A percentile compares a stretch with the other conserved stretches of the same genome.
Conservation (phyloP, 2,113 vertebrate species). For the Hydrochoerus hydrochaeris region DNA sequence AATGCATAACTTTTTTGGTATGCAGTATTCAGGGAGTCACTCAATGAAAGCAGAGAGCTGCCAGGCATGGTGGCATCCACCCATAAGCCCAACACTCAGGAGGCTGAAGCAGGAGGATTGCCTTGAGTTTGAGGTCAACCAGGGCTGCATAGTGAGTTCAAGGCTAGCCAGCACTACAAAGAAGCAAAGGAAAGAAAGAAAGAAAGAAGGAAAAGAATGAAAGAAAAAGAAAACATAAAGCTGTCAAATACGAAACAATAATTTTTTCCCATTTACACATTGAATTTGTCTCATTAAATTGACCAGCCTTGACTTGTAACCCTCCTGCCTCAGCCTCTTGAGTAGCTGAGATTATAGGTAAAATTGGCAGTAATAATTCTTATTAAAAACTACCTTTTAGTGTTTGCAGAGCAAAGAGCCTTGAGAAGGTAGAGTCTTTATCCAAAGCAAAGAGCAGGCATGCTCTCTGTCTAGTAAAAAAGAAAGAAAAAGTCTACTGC, state of each 20-base stretch:
- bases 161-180: not conserved
- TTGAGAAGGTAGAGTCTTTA: not conserved
- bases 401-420: not conserved
- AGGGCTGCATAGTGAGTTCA: not conserved
- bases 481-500: not conserved
- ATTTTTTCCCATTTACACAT: not conserved
- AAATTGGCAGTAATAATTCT: not conserved
- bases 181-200: too few species aligned
- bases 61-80: not conserved
- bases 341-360: not conserved
- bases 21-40: not conserved
- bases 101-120: not conserved
- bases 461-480: not conserved
- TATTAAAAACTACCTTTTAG: not conserved
- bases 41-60: not conserved
- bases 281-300: not conserved
- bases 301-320: not conserved
- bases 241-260: not conserved
- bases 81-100: not conserved
- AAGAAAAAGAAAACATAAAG: not conserved
- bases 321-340: not conserved
- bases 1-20: not conserved
- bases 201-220: too few species aligned
- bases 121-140: not conserved
- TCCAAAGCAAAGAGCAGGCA: not conserved